phyloP scores from a whole-genome alignment of 2,888 invertebrate species.

The Nephrotoma flavescens region DNA sequence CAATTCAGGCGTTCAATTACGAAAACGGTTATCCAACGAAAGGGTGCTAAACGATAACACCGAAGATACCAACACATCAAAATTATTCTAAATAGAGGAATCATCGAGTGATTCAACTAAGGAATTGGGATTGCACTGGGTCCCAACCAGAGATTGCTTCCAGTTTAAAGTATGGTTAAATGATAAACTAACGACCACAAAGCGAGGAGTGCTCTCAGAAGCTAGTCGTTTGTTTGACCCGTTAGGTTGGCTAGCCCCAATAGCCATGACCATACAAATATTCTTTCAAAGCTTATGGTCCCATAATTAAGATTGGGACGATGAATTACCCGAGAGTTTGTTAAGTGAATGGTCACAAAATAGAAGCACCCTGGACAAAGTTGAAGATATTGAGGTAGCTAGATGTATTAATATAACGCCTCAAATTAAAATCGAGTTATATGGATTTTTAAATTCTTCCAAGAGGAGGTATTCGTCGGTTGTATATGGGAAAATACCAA shows the following conservation, averaged over 20 bases:
- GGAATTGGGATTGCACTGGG: not conserved
- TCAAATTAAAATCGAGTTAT: not conserved
- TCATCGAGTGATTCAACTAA: not conserved
- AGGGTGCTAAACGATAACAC: not conserved
- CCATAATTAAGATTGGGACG: not conserved
- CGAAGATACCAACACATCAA: not conserved
- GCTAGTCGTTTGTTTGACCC: not conserved
- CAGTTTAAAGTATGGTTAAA: not conserved
- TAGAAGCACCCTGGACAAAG: not conserved
- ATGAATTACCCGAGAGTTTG: not conserved
- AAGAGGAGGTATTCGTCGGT: no score
- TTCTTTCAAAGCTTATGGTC: not conserved
- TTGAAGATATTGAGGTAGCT: not conserved
- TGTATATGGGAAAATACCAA: no score
- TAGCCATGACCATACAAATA: not conserved
- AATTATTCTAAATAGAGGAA: not conserved
- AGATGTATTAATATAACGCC: not conserved
- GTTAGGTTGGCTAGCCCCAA: not conserved
- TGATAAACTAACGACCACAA: not conserved
- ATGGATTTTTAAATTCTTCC: not conserved
- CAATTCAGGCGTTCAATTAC: no score
- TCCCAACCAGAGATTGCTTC: no score
- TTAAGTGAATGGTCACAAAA: not conserved
- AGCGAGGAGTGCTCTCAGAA: not conserved
- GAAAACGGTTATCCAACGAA: no score